Conservation (phyloP, 1,140 invertebrate genomes). For the Eupristina koningsbergeri region DNA sequence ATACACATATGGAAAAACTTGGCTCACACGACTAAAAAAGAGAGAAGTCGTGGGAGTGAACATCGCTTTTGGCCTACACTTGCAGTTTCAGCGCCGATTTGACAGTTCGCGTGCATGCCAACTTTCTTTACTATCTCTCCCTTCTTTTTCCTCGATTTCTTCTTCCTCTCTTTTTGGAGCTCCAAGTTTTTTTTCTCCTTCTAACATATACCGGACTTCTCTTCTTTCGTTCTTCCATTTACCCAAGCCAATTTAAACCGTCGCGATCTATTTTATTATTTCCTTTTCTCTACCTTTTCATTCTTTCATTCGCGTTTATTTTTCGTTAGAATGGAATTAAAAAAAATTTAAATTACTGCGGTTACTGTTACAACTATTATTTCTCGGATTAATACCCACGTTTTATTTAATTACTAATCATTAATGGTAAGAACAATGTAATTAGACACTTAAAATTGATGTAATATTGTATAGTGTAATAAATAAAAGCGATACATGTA, state of each 20-base stretch:
- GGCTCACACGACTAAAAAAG: conserved; percentile 10
- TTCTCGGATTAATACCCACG: background rate
- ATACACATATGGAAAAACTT: conserved; percentile 33
- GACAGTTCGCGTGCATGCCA: conserved; percentile 50
- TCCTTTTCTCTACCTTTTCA: background rate
- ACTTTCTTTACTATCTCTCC: conserved; percentile 32
- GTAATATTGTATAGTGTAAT: too few species aligned
- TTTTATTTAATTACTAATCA: background rate
- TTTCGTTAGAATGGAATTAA: conserved; percentile 9
- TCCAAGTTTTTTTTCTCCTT: background rate
- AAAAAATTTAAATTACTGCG: background rate
- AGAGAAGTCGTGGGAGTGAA: conserved; percentile 20
- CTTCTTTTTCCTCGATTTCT: background rate
- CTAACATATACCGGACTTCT: background rate
- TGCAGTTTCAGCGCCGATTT: conserved; percentile 50
- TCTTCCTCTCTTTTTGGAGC: background rate
- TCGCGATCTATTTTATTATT: conserved; percentile 37
- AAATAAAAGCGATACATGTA: too few species aligned
- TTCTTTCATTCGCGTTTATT: conserved; percentile 15
- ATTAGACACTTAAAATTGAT: too few species aligned
- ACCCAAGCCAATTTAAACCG: conserved; percentile 44
- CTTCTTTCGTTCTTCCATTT: conserved; percentile 37
- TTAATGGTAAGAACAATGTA: too few species aligned
- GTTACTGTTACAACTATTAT: background rate
- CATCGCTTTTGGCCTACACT: conserved; percentile 52